Evolutionary conservation across 2,888 invertebrate genomes (phyloP).

Genomic region (Seira sanloemensis): DNA sequence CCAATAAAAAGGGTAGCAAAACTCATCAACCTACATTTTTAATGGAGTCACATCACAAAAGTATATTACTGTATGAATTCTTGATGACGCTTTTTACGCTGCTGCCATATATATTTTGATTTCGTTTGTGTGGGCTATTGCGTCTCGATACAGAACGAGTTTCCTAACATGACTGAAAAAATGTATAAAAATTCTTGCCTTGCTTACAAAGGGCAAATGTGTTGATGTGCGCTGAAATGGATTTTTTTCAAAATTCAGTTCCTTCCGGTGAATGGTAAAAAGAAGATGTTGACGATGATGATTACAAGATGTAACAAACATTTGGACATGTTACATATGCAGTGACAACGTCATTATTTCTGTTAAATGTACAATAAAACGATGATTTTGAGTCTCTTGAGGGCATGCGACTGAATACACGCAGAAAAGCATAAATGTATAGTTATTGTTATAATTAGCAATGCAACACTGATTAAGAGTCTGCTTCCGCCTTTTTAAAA

Average conservation of each 20-base stretch:
- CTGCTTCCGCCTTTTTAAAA: constrained; percentile 57
- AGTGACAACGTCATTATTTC: constrained; percentile 1
- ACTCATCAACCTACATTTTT: constrained; percentile 64
- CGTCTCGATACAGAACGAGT: constrained; percentile 53
- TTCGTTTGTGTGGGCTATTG: constrained; percentile 17
- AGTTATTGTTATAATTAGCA: constrained; percentile 2
- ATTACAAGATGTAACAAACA: not conserved
- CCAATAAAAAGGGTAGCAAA: constrained; percentile 37
- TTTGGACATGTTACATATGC: not conserved
- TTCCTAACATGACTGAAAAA: constrained; percentile 26
- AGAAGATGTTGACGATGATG: constrained; percentile 5
- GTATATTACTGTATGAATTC: not conserved
- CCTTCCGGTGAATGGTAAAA: constrained; percentile 5
- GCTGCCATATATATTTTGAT: not conserved
- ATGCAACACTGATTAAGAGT: constrained; percentile 26
- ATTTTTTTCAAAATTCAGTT: not conserved
- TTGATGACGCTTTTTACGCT: constrained; percentile 14
- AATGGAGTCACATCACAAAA: constrained; percentile 42
- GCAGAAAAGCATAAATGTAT: too few species aligned
- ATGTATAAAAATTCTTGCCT: not conserved
- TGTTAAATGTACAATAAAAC: constrained; percentile 13
- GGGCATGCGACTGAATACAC: too few species aligned
- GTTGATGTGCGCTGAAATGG: not conserved
- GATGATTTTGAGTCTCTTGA: constrained; percentile 8
- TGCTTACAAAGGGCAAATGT: constrained; percentile 31